phyloP scores from a whole-genome alignment of 2,888 invertebrate genomes.

The Microctonus aethiopoides region DNA sequence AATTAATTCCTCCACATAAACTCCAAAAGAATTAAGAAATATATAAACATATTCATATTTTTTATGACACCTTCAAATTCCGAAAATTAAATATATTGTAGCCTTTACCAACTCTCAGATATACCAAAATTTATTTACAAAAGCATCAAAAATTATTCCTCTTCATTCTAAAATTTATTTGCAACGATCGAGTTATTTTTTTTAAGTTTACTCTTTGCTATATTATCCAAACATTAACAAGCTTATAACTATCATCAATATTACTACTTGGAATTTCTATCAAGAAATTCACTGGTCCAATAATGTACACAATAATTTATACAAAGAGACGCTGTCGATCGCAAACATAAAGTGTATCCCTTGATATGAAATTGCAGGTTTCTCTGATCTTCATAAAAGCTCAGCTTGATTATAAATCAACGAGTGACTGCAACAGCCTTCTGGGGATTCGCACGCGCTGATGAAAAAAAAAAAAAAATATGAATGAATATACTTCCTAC shows the following conservation, averaged over 20 bases:
- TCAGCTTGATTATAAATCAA: background rate
- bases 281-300: too few relatives aligned
- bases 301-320: too few relatives aligned
- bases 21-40: background rate
- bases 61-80: too few relatives aligned
- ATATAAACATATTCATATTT: too few relatives aligned
- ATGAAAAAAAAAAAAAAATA: slow-evolving; percentile 1
- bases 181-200: too few relatives aligned
- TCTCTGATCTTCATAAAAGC: slow-evolving; percentile 35
- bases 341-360: background rate
- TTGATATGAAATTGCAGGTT: slow-evolving; percentile 25
- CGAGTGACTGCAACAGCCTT: background rate
- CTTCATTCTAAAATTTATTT: too few relatives aligned
- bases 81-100: too few relatives aligned
- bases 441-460: background rate
- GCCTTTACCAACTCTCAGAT: too few relatives aligned
- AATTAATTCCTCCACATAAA: background rate
- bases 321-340: too few relatives aligned
- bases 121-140: too few relatives aligned
- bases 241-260: background rate
- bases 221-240: background rate
- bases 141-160: too few relatives aligned
- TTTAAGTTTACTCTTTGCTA: background rate
- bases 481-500: background rate
- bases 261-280: too few relatives aligned